phyloP scores from a whole-genome alignment of 1,140 invertebrate species.

The Cotesia glomerata region DNA sequence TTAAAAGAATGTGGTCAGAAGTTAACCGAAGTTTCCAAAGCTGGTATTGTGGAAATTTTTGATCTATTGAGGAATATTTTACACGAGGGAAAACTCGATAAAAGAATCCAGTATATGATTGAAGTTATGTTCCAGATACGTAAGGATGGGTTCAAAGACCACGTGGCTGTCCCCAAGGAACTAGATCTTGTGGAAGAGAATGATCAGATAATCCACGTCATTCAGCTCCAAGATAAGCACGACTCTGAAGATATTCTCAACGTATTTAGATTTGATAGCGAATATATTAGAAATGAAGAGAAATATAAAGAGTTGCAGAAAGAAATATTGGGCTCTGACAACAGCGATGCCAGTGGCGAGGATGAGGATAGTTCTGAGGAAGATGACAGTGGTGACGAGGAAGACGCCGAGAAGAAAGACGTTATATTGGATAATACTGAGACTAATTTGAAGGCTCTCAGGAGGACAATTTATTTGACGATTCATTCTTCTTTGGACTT shows the following conservation, averaged over 20 bases:
- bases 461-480: conserved; percentile 96
- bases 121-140: conserved; percentile 96
- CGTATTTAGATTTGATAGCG: conserved; percentile 95
- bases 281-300: conserved; percentile 92
- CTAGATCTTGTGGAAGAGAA: conserved; percentile 96
- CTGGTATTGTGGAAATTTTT: conserved; percentile 93
- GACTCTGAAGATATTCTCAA: conserved; percentile 90
- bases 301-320: conserved; percentile 93
- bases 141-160: conserved; percentile 97
- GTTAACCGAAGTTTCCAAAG: conserved; percentile 87
- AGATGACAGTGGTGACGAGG: conserved; percentile 56
- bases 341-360: conserved; percentile 67
- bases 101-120: conserved; percentile 93
- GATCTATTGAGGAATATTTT: conserved; percentile 93
- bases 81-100: conserved; percentile 91
- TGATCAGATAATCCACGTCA: conserved; percentile 95
- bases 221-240: conserved; percentile 87
- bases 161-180: conserved; percentile 84
- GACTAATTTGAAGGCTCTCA: conserved; percentile 91
- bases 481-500: conserved; percentile 98
- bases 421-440: conserved; percentile 96
- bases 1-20: conserved; percentile 97
- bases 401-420: conserved; percentile 62
- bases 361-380: conserved; percentile 70
- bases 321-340: conserved; percentile 81